A percentile compares a stretch with the other conserved stretches of the same genome.
Conservation (phyloP, 2,797 vertebrate species). For the Pteronotus mesoamericanus region DNA sequence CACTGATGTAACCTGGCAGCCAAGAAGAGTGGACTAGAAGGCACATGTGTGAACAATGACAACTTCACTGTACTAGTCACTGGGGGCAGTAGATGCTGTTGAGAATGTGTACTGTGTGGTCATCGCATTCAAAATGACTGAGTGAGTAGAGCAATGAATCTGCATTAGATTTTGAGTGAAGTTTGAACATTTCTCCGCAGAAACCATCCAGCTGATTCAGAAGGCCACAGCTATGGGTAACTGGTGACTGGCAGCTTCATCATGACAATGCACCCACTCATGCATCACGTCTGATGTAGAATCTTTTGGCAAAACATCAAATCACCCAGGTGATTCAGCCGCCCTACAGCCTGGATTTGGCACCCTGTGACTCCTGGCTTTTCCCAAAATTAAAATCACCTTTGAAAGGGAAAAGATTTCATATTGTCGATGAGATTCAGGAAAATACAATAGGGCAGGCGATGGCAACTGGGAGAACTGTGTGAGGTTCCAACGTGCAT, state of each 20-base stretch:
- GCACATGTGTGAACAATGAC: neutral
- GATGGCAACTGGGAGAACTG: neutral
- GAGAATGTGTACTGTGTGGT: neutral
- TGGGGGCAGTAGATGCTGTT: neutral
- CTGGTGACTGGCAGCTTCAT: neutral
- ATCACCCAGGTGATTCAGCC: neutral
- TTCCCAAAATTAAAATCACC: neutral
- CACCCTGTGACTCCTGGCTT: neutral
- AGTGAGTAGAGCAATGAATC: neutral
- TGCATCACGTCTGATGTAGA: neutral
- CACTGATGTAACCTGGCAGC: neutral
- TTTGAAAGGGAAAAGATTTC: neutral
- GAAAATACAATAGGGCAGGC: neutral
- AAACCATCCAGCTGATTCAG: neutral
- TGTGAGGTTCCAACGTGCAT: neutral
- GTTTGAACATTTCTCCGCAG: neutral
- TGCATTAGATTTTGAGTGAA: neutral
- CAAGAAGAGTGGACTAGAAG: neutral
- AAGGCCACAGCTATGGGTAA: neutral
- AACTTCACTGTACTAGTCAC: neutral
- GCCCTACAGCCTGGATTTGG: neutral
- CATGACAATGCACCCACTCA: neutral
- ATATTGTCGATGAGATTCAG: neutral
- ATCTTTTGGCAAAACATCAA: neutral
- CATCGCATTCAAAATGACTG: neutral